A percentile compares a stretch with the other conserved stretches of the same genome.
phyloP scores from a whole-genome alignment of 2,113 vertebrate genomes.

The Grammomys surdaster region DNA sequence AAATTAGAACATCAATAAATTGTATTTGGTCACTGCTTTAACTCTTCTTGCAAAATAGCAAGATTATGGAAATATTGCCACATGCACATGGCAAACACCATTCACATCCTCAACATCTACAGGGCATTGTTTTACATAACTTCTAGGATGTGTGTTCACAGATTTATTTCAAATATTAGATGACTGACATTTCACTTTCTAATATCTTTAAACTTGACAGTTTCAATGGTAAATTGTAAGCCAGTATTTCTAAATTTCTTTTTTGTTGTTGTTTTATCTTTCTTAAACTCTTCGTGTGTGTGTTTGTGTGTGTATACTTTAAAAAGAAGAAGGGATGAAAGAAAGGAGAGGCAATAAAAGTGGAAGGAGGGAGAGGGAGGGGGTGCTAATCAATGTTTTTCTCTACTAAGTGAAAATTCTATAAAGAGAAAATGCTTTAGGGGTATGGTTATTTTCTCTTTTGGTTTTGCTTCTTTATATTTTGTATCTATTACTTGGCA shows the following conservation, averaged over 20 bases:
- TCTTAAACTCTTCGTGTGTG: neutral
- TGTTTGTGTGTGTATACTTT: neutral
- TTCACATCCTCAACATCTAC: constrained; percentile 17
- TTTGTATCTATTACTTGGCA: constrained; percentile 58
- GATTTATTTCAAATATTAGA: constrained; percentile 51
- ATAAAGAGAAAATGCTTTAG: constrained; percentile 38
- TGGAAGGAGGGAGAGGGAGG: neutral
- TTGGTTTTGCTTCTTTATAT: constrained; percentile 20
- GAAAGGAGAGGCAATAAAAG: neutral
- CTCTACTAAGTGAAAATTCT: neutral
- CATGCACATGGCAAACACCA: neutral
- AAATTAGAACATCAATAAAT: constrained; percentile 8
- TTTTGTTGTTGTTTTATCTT: neutral
- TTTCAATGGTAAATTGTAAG: constrained; percentile 34
- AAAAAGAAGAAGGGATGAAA: neutral
- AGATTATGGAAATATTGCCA: constrained; percentile 44
- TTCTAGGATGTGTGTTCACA: constrained; percentile 32
- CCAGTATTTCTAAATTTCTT: neutral
- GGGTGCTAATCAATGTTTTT: neutral
- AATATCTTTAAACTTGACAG: constrained; percentile 49
- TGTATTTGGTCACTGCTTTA: constrained; percentile 30
- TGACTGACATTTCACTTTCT: constrained; percentile 62
- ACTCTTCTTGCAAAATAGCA: constrained; percentile 45
- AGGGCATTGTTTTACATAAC: constrained; percentile 27
- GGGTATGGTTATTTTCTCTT: neutral